A percentile compares a stretch with the other conserved stretches of the same genome.
These are phyloP conservation scores for Lordiphosa stackelbergi DNA, from an alignment of 1,140 invertebrate genomes.

Conservation along the genomic window DNA sequence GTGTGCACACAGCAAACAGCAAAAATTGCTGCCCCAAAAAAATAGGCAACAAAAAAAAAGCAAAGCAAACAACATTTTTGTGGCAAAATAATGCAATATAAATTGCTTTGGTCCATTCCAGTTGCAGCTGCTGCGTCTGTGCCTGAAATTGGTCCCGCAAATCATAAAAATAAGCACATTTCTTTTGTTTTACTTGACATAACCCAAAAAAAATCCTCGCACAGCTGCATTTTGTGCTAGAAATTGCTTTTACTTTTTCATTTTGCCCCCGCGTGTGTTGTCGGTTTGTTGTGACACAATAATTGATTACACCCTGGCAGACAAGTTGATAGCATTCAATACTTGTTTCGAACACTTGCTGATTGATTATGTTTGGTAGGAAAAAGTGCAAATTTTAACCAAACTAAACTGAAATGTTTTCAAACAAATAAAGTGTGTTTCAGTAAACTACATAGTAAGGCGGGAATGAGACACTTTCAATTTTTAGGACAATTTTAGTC, in stretches of 20 bases:
- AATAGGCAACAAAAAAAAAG: slow-evolving; percentile 36
- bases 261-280: slow-evolving; percentile 15
- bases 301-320: slow-evolving; percentile 37
- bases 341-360: slow-evolving; percentile 33
- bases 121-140: neutral
- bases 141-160: neutral
- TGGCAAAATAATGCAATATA: slow-evolving; percentile 39
- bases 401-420: no score
- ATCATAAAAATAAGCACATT: slow-evolving; percentile 46
- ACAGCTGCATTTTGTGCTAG: slow-evolving; percentile 11
- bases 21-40: slow-evolving; percentile 54
- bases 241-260: slow-evolving; percentile 26
- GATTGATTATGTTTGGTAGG: slow-evolving; percentile 22
- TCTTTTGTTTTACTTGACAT: slow-evolving; percentile 38
- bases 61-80: no score
- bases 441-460: no score
- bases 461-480: no score
- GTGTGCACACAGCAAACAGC: slow-evolving; percentile 16
- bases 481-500: no score
- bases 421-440: no score
- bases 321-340: slow-evolving; percentile 34
- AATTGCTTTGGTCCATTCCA: slow-evolving; percentile 32
- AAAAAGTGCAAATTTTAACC: no score
- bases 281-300: slow-evolving; percentile 30
- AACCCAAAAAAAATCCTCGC: slow-evolving; percentile 19